Conservation (phyloP, 2,888 invertebrate genomes). For the Cataglyphis albicans region DNA sequence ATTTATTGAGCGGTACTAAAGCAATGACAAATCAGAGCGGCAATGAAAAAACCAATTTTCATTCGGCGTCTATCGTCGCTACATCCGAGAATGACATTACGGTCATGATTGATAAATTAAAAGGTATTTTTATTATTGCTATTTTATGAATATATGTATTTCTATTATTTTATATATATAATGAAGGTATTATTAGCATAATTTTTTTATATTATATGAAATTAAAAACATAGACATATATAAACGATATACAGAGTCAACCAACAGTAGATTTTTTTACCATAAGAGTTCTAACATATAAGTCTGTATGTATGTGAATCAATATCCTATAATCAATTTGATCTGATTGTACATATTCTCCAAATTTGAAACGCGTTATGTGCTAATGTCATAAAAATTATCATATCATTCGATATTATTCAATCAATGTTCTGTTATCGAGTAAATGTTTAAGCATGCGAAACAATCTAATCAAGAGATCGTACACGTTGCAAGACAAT, state of each 20-base stretch:
- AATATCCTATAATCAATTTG: conserved; percentile 43
- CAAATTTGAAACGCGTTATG: conserved; percentile 19
- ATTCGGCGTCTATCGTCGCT: conserved; percentile 73
- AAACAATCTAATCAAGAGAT: conserved; percentile 3
- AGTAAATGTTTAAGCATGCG: conserved; percentile 40
- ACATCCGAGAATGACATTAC: conserved; percentile 84
- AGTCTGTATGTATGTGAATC: conserved; percentile 52
- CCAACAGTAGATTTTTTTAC: conserved; percentile 18
- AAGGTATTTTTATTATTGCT: conserved; percentile 78
- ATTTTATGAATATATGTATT: conserved; percentile 4
- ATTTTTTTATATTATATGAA: conserved; percentile 18
- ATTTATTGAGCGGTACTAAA: conserved; percentile 74
- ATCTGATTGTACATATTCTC: conserved; percentile 39
- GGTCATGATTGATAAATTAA: conserved; percentile 83
- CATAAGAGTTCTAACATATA: conserved; percentile 19
- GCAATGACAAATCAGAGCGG: conserved; percentile 55
- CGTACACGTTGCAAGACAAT: neutral
- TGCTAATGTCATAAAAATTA: conserved; percentile 38
- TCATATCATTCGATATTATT: neutral
- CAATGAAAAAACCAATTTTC: conserved; percentile 78
- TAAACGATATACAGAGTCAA: conserved; percentile 40
- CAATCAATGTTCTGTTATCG: conserved; percentile 33
- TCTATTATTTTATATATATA: neutral
- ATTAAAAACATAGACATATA: conserved; percentile 13
- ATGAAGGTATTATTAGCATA: neutral